phyloP scores from a whole-genome alignment of 1,140 invertebrate species.

The Hyles vespertilio region DNA sequence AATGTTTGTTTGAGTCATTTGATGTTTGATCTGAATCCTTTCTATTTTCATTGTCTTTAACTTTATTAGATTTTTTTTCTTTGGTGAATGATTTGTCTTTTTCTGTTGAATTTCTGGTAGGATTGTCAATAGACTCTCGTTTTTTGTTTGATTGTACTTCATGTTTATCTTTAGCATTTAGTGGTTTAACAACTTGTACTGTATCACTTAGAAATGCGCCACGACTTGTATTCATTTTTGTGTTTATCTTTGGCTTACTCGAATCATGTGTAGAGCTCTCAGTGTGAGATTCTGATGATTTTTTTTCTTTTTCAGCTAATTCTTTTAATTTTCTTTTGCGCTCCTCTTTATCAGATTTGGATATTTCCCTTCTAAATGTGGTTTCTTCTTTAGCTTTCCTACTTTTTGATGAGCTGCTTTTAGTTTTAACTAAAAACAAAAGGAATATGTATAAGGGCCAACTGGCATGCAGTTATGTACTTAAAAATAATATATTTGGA shows the following conservation, averaged over 20 bases:
- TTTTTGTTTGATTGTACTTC: slow-evolving; percentile 5
- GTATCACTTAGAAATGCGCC: slow-evolving; percentile 49
- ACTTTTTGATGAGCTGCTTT: slow-evolving; percentile 10
- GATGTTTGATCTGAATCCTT: slow-evolving; percentile 12
- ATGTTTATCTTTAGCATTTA: slow-evolving; percentile 30
- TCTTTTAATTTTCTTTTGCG: slow-evolving; percentile 59
- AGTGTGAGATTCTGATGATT: slow-evolving; percentile 17
- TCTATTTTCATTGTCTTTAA: slow-evolving; percentile 15
- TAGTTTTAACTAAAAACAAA: slow-evolving; percentile 4
- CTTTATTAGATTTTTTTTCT: slow-evolving; percentile 15
- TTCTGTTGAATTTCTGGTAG: slow-evolving; percentile 12
- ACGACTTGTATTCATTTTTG: slow-evolving; percentile 52
- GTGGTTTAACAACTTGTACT: slow-evolving; percentile 27
- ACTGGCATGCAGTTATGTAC: too few species aligned
- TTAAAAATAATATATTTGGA: too few species aligned
- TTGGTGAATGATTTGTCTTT: slow-evolving; percentile 7
- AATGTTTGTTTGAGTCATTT: slow-evolving; percentile 5
- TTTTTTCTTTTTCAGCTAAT: slow-evolving; percentile 57
- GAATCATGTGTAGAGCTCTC: slow-evolving; percentile 2
- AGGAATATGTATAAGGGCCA: too few species aligned
- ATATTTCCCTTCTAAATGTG: slow-evolving; percentile 36
- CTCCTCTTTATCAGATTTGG: slow-evolving; percentile 55
- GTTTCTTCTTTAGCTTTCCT: slow-evolving; percentile 25
- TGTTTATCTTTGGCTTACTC: slow-evolving; percentile 35
- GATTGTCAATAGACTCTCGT: background rate